Evolutionary conservation across 2,797 vertebrate genomes (phyloP).

Genomic region (Sardinella longiceps): DNA sequence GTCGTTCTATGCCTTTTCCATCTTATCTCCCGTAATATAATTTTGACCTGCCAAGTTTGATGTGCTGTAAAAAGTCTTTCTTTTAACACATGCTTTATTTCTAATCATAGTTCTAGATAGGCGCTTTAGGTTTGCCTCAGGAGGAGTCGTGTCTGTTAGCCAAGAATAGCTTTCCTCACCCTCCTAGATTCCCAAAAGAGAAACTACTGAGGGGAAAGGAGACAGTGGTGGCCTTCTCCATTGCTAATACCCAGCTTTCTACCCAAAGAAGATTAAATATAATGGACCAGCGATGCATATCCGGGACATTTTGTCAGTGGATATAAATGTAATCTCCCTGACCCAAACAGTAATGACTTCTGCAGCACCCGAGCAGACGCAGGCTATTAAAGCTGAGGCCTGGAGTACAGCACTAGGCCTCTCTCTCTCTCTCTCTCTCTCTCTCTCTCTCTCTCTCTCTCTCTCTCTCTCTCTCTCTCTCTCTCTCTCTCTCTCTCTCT

Average conservation of each 20-base stretch:
- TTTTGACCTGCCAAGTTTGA: neutral
- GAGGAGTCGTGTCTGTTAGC: neutral
- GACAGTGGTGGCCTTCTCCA: neutral
- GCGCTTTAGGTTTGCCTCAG: neutral
- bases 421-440: no score
- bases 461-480: no score
- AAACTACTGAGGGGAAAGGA: neutral
- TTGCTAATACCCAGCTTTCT: neutral
- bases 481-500: no score
- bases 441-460: no score
- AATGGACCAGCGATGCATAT: conserved; percentile 31
- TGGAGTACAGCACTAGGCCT: neutral
- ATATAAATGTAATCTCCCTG: conserved; percentile 39
- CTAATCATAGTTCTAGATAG: neutral
- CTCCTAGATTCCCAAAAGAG: neutral
- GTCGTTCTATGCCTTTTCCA: neutral
- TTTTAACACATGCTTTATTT: neutral
- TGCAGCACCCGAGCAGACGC: conserved; percentile 1
- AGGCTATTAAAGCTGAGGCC: conserved; percentile 10
- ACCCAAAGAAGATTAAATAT: conserved; percentile 22
- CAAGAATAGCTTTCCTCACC: neutral
- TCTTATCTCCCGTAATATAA: neutral
- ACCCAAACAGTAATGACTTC: conserved; percentile 35
- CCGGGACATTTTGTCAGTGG: conserved; percentile 27
- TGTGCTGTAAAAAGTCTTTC: neutral